Percentiles rank a stretch among this genome's conserved stretches.
Evolutionary conservation across 2,113 vertebrate genomes (phyloP).

Genomic region (Clarias magur): DNA sequence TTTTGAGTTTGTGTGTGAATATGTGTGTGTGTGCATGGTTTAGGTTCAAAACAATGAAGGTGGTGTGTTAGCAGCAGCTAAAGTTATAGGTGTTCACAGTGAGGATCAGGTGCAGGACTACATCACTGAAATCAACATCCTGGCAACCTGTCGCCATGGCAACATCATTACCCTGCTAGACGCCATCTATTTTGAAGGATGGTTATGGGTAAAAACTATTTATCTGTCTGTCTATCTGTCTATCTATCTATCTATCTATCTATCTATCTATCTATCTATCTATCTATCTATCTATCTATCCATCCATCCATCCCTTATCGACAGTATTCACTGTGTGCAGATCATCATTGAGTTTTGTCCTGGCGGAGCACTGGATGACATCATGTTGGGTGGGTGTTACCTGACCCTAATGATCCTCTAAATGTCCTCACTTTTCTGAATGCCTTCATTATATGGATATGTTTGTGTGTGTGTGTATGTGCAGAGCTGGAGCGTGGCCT

Average conservation of each 20-base stretch:
- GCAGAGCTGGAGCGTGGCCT: conserved; percentile 71
- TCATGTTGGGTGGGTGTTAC: conserved; percentile 68
- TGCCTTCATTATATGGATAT: background rate
- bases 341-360: conserved; percentile 76
- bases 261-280: background rate
- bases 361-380: conserved; percentile 71
- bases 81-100: conserved; percentile 61
- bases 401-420: background rate
- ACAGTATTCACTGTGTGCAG: conserved; percentile 51
- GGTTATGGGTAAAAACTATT: conserved; percentile 69
- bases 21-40: conserved; percentile 18
- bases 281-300: background rate
- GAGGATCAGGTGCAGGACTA: conserved; percentile 73
- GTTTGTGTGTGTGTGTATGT: background rate
- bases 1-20: background rate
- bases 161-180: conserved; percentile 67
- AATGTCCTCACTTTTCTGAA: background rate
- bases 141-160: conserved; percentile 66
- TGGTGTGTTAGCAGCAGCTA: conserved; percentile 59
- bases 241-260: background rate
- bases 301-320: background rate
- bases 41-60: conserved; percentile 53
- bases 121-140: conserved; percentile 66
- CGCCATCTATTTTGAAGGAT: conserved; percentile 63
- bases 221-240: background rate